Percentiles rank a stretch among this genome's conserved stretches.
These are phyloP conservation scores for Sweltsa coloradensis DNA, from an alignment of 1,140 invertebrate genomes.

Conservation along the genomic window DNA sequence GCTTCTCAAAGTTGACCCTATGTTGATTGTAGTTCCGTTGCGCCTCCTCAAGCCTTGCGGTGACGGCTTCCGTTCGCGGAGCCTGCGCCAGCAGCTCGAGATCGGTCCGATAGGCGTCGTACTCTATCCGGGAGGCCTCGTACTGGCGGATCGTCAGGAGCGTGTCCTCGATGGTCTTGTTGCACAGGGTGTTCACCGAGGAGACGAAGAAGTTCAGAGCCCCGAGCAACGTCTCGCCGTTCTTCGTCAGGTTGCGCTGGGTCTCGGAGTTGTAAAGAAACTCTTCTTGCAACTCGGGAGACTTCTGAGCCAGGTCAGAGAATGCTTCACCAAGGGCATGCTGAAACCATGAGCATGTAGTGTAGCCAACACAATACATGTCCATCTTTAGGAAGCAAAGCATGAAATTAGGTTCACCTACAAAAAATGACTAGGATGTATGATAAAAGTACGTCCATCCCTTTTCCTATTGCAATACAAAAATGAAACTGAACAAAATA, in stretches of 20 bases:
- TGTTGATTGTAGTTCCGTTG: conserved; percentile 72
- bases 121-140: conserved; percentile 83
- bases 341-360: too few relatives aligned
- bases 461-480: too few relatives aligned
- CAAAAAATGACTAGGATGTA: too few relatives aligned
- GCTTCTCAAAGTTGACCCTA: conserved; percentile 80
- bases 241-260: conserved; percentile 83
- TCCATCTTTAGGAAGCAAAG: too few relatives aligned
- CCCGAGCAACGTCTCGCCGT: conserved; percentile 81
- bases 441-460: too few relatives aligned
- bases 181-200: conserved; percentile 86
- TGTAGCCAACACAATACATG: too few relatives aligned
- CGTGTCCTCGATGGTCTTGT: conserved; percentile 95
- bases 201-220: conserved; percentile 94
- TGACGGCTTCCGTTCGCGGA: conserved; percentile 43
- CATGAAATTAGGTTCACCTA: too few relatives aligned
- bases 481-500: too few relatives aligned
- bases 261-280: conserved; percentile 94
- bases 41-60: conserved; percentile 58
- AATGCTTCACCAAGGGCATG: conserved; percentile 80
- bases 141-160: conserved; percentile 86
- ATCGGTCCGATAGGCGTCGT: conserved; percentile 92
- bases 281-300: conserved; percentile 87
- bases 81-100: conserved; percentile 62
- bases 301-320: conserved; percentile 87